Conservation (phyloP, 2,888 invertebrate species). For the Lomographa bimaculata region DNA sequence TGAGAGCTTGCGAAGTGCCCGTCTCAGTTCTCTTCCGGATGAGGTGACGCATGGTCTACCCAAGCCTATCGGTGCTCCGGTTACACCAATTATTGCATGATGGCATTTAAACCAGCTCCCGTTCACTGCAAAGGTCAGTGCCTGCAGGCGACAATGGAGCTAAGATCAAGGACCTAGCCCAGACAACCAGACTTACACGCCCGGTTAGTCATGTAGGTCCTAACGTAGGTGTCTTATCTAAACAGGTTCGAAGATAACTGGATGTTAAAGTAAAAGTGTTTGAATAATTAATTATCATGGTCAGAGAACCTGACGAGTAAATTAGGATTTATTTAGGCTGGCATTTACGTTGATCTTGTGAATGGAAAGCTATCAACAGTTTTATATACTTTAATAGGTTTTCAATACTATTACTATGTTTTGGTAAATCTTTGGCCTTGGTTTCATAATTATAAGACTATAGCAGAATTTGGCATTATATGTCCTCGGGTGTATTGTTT, state of each 20-base stretch:
- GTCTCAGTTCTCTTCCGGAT: constrained; percentile 21
- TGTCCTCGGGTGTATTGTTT: too few species aligned
- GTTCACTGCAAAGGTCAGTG: constrained; percentile 54
- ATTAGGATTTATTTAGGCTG: background rate
- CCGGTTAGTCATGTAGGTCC: constrained; percentile 6
- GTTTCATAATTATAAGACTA: too few species aligned
- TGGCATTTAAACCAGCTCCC: constrained; percentile 52
- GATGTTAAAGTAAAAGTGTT: constrained; percentile 11
- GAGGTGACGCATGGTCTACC: constrained; percentile 8
- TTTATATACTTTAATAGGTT: too few species aligned
- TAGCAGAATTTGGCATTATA: too few species aligned
- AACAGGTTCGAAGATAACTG: constrained; percentile 20
- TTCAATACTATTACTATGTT: too few species aligned
- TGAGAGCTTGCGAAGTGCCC: constrained; percentile 16
- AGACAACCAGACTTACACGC: constrained; percentile 19
- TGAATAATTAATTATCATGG: constrained; percentile 1
- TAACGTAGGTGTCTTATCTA: constrained; percentile 17
- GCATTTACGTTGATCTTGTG: background rate
- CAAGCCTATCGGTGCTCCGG: constrained; percentile 23
- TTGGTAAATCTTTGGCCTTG: constrained; percentile 5
- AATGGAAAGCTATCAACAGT: too few species aligned
- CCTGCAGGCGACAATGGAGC: constrained; percentile 41
- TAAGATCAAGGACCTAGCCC: constrained; percentile 55
- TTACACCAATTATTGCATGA: constrained; percentile 42
- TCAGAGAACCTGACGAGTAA: background rate